Percentiles rank a stretch among this genome's conserved stretches.
Conservation (phyloP, 2,797 vertebrate genomes). For the Lagocephalus sceleratus region DNA sequence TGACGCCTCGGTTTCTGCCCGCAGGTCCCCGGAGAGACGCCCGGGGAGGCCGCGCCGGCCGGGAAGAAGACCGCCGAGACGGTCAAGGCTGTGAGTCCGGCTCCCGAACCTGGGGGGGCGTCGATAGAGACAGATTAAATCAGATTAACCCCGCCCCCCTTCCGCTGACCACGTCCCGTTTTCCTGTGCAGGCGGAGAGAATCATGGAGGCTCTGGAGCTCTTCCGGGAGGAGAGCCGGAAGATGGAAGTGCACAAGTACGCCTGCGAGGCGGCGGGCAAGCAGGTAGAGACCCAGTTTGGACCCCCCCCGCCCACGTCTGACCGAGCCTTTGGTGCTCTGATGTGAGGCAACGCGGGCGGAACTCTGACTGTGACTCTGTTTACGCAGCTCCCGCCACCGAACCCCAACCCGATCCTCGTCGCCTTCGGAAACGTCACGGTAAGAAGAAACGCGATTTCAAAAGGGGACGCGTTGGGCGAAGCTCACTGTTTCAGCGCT, state of each 20-base stretch:
- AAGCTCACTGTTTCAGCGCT: too few species aligned
- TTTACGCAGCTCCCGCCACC: slow-evolving; percentile 81
- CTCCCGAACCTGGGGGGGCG: not conserved
- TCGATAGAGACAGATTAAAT: not conserved
- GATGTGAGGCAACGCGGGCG: not conserved
- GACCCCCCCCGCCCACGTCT: not conserved
- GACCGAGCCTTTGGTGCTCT: too few species aligned
- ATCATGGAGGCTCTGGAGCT: slow-evolving; percentile 97
- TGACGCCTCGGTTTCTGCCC: not conserved
- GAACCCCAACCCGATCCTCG: slow-evolving; percentile 84
- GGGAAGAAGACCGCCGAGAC: slow-evolving; percentile 94
- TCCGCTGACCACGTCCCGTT: not conserved
- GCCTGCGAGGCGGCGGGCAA: slow-evolving; percentile 85
- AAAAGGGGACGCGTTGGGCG: too few species aligned
- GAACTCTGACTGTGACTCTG: too few species aligned
- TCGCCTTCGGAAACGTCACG: slow-evolving; percentile 85
- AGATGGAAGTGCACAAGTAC: slow-evolving; percentile 82
- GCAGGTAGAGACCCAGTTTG: slow-evolving; percentile 71
- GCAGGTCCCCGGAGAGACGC: slow-evolving; percentile 90
- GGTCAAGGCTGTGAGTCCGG: slow-evolving; percentile 88
- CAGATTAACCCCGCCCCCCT: not conserved
- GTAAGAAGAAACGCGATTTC: slow-evolving; percentile 81
- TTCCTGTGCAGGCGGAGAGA: slow-evolving; percentile 82
- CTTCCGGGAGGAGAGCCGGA: slow-evolving; percentile 84
- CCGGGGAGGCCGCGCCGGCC: slow-evolving; percentile 86